Base-by-base conservation (phyloP, 2,888 invertebrate species). In the Philhelius pedissequus region DNA sequence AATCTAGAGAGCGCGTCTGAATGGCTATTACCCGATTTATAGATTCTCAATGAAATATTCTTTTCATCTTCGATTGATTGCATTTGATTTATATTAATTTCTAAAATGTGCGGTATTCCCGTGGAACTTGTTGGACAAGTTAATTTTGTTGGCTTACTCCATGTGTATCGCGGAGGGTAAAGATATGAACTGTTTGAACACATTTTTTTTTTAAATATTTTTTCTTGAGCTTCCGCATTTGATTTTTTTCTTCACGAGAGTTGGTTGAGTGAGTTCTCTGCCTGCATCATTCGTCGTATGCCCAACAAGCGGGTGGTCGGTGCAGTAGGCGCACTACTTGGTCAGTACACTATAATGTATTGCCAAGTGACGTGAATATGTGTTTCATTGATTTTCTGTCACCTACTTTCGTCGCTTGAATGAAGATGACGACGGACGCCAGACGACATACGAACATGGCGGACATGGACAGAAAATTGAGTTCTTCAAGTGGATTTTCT, bases 361-460 rank as follows among this genome's bases (percentile, higher is more conserved):
- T 22, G 27, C 9, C 22, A 9, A 40, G 40, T 52, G 64, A 38
- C 64, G 35, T 68, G 77, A 73, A 62, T 71, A 62, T 62, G 64
- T 73, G 60, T 76, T 84, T 62, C 79, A 80, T 80, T 80, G 79
- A 79, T 69, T 80, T 71, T 75, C 75, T 62, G 75, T 84, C 80
- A 84, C 84, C 84, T 84, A 84, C 80, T 84, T 84, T 84, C 70
- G 75, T 60, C 32, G 64, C 30, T 48, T 48, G 27, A 62, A 62
- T 43, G 40, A 7, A 13, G 18, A 43, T 11, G 25, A 43, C n/a
- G 40, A 40, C 18, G 18, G 8, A 27, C 25, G 48, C 48, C 48
- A 48, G 48, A 48, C 48, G 6, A n/a, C 22, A 27, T 11, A 43
- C 69, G 69, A 52, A 60, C 48, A 20, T 22, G 58, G 38, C 45